These are phyloP conservation scores for Aselliscus stoliczkanus DNA, from an alignment of 2,797 vertebrate genomes.

Conservation along the genomic window DNA sequence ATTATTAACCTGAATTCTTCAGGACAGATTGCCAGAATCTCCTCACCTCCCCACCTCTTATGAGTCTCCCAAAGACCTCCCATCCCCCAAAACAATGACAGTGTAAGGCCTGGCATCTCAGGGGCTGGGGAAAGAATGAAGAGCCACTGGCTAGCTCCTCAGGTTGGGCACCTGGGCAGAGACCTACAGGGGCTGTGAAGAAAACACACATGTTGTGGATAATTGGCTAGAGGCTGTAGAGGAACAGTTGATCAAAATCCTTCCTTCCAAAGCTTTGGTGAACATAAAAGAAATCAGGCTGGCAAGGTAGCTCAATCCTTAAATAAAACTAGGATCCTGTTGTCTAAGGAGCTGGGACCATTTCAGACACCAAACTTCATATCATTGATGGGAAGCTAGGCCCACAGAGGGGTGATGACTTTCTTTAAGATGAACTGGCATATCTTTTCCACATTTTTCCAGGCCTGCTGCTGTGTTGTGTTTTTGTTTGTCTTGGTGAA, in stretches of 20 bases:
- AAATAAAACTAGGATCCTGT: background rate
- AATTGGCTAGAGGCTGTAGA: background rate
- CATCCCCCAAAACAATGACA: background rate
- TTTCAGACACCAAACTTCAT: background rate
- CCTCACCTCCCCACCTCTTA: background rate
- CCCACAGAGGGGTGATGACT: fast-evolving
- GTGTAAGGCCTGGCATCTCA: background rate
- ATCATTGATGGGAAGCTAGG: background rate
- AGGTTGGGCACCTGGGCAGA: background rate
- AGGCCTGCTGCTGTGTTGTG: background rate
- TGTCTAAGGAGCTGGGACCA: background rate
- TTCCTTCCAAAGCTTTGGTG: background rate
- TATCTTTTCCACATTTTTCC: background rate
- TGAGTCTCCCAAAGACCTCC: conserved; percentile 33
- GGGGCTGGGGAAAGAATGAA: background rate
- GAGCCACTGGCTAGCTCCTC: background rate
- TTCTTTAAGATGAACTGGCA: background rate
- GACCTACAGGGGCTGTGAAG: background rate
- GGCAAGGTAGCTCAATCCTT: background rate
- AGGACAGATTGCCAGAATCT: conserved; percentile 33
- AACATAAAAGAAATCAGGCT: background rate
- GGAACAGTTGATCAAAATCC: background rate
- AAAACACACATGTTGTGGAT: background rate
- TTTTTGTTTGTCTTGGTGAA: background rate
- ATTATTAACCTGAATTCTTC: conserved; percentile 65